Base-by-base conservation (phyloP, 2,888 invertebrate species). In the Erebia aethiops region DNA sequence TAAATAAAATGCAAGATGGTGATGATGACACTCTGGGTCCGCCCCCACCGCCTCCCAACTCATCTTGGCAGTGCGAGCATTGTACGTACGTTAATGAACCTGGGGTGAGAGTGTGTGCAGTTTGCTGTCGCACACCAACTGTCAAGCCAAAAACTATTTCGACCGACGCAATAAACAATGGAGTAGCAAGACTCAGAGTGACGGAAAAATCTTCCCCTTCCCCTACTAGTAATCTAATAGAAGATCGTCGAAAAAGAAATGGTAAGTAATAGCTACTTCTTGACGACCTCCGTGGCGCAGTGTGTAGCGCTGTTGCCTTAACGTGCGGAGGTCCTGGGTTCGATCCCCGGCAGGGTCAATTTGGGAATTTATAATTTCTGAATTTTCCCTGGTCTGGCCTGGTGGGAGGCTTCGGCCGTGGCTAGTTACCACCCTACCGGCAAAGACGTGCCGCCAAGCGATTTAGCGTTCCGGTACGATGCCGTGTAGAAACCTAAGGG, bases 41-140 rank as follows among this genome's bases (percentile, higher is more conserved):
- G 2, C 91, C 93, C 14, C 94, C 94, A 0, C 91, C 93, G 1
- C 92, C 94, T 14, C 95, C 95, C 0, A 89, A 86, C 54, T 90
- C 94, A 14, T 91, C 95, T 69, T 98, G 98, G 98, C 95, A 97
- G 76, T 98, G 98, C 85, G 97, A 97, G 81, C 97, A 98, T 82
- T 98, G 98, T 84, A 98, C 98, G 0, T 98, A 96, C 84, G 96
- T 98, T 3, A 98, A 98, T 84, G 96, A 96, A 73, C 91, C 96
- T 0, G 96, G 96, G 21, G 95, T 96, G 0, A 95, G 96, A 78
- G 96, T 98, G 54, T 98, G 98, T 83, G 94, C 95, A 14, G 95
- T 98, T 66, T 98, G 98, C 84, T 98, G 98, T 82, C 97, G 98
- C 84, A 98, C 98, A 0, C 95, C 95, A 0, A 94, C 94, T 13